Base-by-base conservation (phyloP, 2,113 vertebrate species). In the Platichthys stellatus region DNA sequence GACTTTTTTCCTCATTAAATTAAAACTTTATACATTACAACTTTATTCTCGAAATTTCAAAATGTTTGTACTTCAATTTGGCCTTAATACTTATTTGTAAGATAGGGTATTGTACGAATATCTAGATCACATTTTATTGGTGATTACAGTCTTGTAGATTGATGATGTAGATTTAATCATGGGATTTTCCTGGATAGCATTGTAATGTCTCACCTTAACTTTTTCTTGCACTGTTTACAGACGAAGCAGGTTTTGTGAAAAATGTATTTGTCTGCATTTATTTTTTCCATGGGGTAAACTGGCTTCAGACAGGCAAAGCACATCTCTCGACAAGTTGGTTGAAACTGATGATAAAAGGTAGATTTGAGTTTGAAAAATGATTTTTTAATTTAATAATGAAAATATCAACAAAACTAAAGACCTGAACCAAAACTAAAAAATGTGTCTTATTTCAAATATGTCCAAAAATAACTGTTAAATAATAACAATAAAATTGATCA, bases 211-310 rank as follows among this genome's bases (percentile, higher is more conserved):
- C 91, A 97, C 96, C 96, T 97, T 31, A 97, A 82, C 78, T 93
- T 95, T 91, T 90, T 95, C 69, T 93, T 68, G 1, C 96, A 97
- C 68, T 92, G 59, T 68, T 92, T 95, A 78, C 96, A 97, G 89
- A 94, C 93, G 92, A 97, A 96, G 86, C 96, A 96, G 0, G 76
- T 90, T 89, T 18, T 93, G 84, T 97, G 95, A 78, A 96, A 92
- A 69, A 93, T 90, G 31, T 88, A 77, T 77, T 93, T 93, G 84
- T 94, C 94, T 12, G 93, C 69, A 26, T 82, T 82, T 57, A 95
- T 90, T 83, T 89, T 72, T 88, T 97, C 95, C 95, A 93, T 91
- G 20, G 92, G 74, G 81, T 94, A 95, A 72, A 95, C 93, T 3
- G 95, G 92, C 85, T 92, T 93, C 71, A 89, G 80, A 82, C 96